Conservation (phyloP, 2,888 invertebrate species). For the Sepiola atlantica region DNA sequence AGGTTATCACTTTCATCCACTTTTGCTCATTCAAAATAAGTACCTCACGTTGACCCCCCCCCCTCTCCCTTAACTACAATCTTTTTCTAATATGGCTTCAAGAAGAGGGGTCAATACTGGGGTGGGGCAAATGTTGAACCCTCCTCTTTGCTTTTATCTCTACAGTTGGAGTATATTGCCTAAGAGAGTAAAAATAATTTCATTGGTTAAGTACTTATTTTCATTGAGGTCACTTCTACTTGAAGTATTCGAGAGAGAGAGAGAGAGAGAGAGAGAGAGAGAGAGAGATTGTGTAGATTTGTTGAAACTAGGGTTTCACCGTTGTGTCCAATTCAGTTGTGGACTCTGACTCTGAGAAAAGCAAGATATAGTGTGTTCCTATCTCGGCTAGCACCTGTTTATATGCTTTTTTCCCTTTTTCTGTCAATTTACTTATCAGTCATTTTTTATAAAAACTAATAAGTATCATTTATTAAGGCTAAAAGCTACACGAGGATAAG, state of each 20-base stretch:
- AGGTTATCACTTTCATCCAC: background rate
- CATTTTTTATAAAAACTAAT: no score
- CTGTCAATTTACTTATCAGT: no score
- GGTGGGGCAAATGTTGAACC: background rate
- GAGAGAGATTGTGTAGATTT: background rate
- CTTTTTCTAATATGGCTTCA: background rate
- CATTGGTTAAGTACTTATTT: background rate
- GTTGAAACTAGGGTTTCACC: background rate
- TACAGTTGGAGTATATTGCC: background rate
- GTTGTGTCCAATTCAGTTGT: background rate
- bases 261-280: background rate
- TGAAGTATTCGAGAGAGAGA: background rate
- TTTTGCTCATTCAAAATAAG: background rate
- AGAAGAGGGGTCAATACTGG: background rate
- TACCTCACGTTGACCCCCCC: background rate
- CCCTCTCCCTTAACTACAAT: background rate
- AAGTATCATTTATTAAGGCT: no score
- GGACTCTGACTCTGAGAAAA: background rate
- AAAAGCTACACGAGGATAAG: no score
- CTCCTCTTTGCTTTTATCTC: background rate
- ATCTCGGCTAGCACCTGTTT: no score
- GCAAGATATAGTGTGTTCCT: no score
- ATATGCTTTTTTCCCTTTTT: no score
- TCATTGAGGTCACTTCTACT: no score
- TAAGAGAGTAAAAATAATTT: background rate